Base-by-base conservation (phyloP, 1,140 invertebrate species). In the Brachionus asplanchnoidis region DNA sequence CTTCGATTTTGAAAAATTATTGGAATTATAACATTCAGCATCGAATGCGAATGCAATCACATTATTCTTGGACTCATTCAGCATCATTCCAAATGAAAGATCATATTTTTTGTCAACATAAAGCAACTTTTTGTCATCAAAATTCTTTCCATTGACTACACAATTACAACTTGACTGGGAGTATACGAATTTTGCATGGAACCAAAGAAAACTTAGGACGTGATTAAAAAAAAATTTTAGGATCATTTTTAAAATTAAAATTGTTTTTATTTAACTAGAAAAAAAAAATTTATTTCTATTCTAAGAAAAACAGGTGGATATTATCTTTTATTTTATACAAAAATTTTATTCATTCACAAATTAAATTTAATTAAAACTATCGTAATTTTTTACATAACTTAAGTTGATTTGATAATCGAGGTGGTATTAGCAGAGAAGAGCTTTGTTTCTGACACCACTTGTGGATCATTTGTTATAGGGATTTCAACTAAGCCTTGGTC, bases 101-200 rank as follows among this genome's bases (percentile, higher is more conserved):
- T 77, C 73, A 50, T 77, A 77, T 50, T 53, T 50, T 77, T 77
- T 77, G 73, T 32, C 9, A 20, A 50, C 11, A 23, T 26, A 77
- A 23, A 77, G 44, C 6, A 44, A n/a, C 11, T 77, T 46, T 14
- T 46, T 50, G 26, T 28, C 26, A 77, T 77, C 7, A 23, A 23
- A 77, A 28, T 77, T 77, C 42, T 50, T 50, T 50, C 20, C 20
- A 14, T 77, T 77, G 4, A 77, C 20, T 12, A 77, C 28, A 11
- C 53, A 6, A 14, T 77, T 77, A 50, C 73, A 77, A 9, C 23
- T 26, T 9, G 42, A 46, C 2, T 50, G 8, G 44, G 17, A 14
- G 26, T 28, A 0, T 5, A 46, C 26, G 11, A 77, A 46, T 50
- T 23, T 50, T 12, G 46, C 12, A 0, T 50, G 8, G 17, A 77